phyloP scores from a whole-genome alignment of 2,797 vertebrate species.

The Carduelis carduelis region DNA sequence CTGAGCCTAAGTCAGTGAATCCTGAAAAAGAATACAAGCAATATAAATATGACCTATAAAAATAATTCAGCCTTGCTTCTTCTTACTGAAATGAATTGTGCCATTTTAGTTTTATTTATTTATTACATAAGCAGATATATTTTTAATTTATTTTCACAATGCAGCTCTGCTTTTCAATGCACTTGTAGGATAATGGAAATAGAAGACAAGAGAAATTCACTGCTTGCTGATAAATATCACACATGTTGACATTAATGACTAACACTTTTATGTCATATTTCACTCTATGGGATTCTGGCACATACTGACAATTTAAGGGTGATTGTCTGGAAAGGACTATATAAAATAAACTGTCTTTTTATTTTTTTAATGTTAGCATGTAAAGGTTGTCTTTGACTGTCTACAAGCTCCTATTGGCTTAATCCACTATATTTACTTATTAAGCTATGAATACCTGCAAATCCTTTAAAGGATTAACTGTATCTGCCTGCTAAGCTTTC shows the following conservation, averaged over 20 bases:
- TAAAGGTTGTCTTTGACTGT: constrained; percentile 14
- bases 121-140: background rate
- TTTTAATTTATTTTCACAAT: background rate
- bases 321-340: background rate
- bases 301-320: background rate
- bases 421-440: constrained; percentile 35
- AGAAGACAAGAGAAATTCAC: background rate
- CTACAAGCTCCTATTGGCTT: constrained; percentile 15
- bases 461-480: constrained; percentile 59
- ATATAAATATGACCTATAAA: background rate
- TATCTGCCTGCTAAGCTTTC: constrained; percentile 56
- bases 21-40: background rate
- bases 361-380: background rate
- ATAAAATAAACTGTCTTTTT: background rate
- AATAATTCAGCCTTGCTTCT: background rate
- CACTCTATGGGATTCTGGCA: background rate
- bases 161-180: background rate
- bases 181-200: background rate
- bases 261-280: background rate
- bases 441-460: constrained; percentile 60
- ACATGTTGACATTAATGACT: background rate
- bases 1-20: background rate
- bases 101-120: background rate
- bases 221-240: background rate
- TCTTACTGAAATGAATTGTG: background rate